phyloP scores from a whole-genome alignment of 2,797 vertebrate genomes.

The Gouania willdenowi region DNA sequence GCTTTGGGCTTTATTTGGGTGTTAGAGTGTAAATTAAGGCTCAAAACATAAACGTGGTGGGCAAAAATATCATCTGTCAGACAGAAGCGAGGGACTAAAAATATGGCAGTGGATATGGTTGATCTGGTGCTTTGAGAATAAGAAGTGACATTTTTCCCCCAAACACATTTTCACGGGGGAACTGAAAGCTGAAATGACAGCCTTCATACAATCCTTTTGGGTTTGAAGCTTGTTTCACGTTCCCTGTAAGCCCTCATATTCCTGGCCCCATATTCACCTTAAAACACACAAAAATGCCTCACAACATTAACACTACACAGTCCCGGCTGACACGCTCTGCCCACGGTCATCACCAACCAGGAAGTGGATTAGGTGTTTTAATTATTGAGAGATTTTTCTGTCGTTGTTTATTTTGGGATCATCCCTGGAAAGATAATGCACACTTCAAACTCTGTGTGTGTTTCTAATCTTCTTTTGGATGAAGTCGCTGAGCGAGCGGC shows the following conservation, averaged over 20 bases:
- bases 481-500: slow-evolving; percentile 43
- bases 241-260: slow-evolving; percentile 21
- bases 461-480: slow-evolving; percentile 65
- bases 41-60: background rate
- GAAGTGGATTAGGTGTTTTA: slow-evolving; percentile 69
- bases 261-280: slow-evolving; percentile 36
- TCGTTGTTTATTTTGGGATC: slow-evolving; percentile 66
- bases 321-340: slow-evolving; percentile 54
- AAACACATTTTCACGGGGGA: slow-evolving; percentile 6
- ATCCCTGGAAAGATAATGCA: slow-evolving; percentile 66
- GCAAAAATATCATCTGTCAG: slow-evolving; percentile 30
- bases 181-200: slow-evolving; percentile 33
- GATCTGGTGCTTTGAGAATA: slow-evolving; percentile 29
- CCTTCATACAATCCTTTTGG: slow-evolving; percentile 23
- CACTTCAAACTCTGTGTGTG: slow-evolving; percentile 57
- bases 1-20: slow-evolving; percentile 7
- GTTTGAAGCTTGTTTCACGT: slow-evolving; percentile 7
- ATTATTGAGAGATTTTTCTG: slow-evolving; percentile 63
- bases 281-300: slow-evolving; percentile 36
- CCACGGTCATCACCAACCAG: slow-evolving; percentile 61
- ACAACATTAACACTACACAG: slow-evolving; percentile 42
- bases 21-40: slow-evolving; percentile 5
- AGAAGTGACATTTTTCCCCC: slow-evolving; percentile 10
- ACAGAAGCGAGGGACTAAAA: slow-evolving; percentile 13
- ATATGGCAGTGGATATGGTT: slow-evolving; percentile 17